Conservation (phyloP, 2,797 vertebrate genomes). For the Synaphobranchus kaupii region DNA sequence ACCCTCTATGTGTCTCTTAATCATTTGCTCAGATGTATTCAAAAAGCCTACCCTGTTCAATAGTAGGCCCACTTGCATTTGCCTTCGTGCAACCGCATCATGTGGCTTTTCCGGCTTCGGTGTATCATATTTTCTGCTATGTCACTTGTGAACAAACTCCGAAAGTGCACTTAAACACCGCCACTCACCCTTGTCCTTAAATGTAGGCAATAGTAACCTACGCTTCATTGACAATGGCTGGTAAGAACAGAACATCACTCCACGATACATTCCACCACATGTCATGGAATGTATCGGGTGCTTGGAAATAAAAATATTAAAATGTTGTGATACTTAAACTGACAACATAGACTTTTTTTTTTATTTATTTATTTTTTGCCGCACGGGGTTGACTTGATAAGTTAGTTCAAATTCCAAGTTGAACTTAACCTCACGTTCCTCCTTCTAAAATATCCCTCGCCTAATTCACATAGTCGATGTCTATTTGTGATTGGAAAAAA, state of each 20-base stretch:
- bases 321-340: conserved; percentile 5
- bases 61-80: not conserved
- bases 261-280: too few relatives aligned
- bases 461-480: not conserved
- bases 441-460: not conserved
- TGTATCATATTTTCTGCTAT: not conserved
- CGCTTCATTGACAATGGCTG: conserved; percentile 1
- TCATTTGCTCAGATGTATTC: not conserved
- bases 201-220: not conserved
- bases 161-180: not conserved
- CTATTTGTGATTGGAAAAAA: too few relatives aligned
- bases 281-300: not conserved
- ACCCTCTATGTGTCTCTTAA: not conserved
- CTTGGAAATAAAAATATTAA: conserved; percentile 15
- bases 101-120: not conserved
- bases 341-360: not conserved
- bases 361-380: not conserved
- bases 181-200: not conserved
- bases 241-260: not conserved
- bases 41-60: not conserved
- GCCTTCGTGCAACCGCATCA: not conserved
- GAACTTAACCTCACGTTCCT: not conserved
- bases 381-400: not conserved
- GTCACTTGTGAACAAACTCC: conserved; percentile 1
- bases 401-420: not conserved